phyloP scores from a whole-genome alignment of 2,888 invertebrate genomes.

The Dastarcus helophoroides region DNA sequence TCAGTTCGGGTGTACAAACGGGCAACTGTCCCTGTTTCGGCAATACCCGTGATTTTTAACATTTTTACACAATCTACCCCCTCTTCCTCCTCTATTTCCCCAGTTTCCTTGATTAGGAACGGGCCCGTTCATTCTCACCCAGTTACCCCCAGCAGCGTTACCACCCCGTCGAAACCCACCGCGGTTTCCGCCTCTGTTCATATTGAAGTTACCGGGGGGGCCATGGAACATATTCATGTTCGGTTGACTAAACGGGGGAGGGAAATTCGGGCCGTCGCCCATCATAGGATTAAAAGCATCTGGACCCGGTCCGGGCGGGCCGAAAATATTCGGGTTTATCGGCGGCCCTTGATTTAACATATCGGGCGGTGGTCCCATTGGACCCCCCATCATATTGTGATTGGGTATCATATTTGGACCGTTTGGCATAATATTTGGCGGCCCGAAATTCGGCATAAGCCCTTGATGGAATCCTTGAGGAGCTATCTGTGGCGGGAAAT shows the following conservation, averaged over 20 bases:
- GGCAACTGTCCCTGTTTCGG: slow-evolving; percentile 70
- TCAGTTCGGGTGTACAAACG: slow-evolving; percentile 60
- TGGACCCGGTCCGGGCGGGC: slow-evolving; percentile 21
- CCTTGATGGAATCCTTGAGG: slow-evolving; percentile 37
- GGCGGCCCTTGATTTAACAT: slow-evolving; percentile 33
- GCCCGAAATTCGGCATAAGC: slow-evolving; percentile 22
- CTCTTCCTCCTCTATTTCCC: slow-evolving; percentile 39
- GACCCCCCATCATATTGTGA: slow-evolving; percentile 19
- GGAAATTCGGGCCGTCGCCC: slow-evolving; percentile 30
- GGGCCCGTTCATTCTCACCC: slow-evolving; percentile 45
- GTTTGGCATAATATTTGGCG: slow-evolving; percentile 22
- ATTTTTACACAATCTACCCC: slow-evolving; percentile 57
- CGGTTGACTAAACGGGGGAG: slow-evolving; percentile 40
- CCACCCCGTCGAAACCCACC: slow-evolving; percentile 16
- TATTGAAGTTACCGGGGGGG: slow-evolving; percentile 34
- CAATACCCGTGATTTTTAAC: slow-evolving; percentile 72
- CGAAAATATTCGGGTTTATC: slow-evolving; percentile 36
- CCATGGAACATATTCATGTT: slow-evolving; percentile 30
- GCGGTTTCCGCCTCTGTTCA: slow-evolving; percentile 24
- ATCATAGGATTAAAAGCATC: slow-evolving; percentile 35
- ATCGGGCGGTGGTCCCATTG: slow-evolving; percentile 31
- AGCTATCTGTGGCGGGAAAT: slow-evolving; percentile 39
- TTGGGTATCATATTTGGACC: slow-evolving; percentile 28
- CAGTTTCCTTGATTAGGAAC: no score
- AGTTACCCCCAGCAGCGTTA: slow-evolving; percentile 19